A percentile compares a stretch with the other conserved stretches of the same genome.
Evolutionary conservation across 2,113 vertebrate species (phyloP).

Genomic region (Aramus guarauna): DNA sequence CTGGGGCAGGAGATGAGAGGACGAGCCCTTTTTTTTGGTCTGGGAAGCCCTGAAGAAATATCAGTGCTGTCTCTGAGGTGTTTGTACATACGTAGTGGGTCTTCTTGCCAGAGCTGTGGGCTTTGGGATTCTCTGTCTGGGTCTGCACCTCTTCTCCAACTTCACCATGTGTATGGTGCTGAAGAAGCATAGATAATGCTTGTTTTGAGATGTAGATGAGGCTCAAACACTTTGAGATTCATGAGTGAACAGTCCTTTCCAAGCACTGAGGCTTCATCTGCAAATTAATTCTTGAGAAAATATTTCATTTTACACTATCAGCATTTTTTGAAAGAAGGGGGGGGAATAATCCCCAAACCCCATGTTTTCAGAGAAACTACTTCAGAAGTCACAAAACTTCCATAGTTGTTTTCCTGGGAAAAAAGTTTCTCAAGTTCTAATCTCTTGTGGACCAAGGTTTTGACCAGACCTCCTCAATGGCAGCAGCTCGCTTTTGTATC

Average conservation of each 20-base stretch:
- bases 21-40: not conserved
- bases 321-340: not conserved
- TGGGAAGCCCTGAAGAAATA: not conserved
- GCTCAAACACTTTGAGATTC: not conserved
- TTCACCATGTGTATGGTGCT: not conserved
- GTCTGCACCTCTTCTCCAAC: not conserved
- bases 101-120: not conserved
- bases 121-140: not conserved
- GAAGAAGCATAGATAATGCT: not conserved
- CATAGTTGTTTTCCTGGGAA: not conserved
- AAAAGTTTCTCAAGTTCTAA: not conserved
- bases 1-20: not conserved
- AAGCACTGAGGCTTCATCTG: not conserved
- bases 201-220: not conserved
- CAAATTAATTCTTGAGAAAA: not conserved
- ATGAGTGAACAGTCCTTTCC: not conserved
- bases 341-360: too few relatives aligned
- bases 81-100: accelerated
- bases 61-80: not conserved
- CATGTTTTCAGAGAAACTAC: not conserved
- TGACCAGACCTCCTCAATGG: not conserved
- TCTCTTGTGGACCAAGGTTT: not conserved
- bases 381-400: not conserved
- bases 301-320: not conserved
- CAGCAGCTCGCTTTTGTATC: not conserved